Conservation (phyloP, 2,797 vertebrate species). For the Leptodactylus fallax region DNA sequence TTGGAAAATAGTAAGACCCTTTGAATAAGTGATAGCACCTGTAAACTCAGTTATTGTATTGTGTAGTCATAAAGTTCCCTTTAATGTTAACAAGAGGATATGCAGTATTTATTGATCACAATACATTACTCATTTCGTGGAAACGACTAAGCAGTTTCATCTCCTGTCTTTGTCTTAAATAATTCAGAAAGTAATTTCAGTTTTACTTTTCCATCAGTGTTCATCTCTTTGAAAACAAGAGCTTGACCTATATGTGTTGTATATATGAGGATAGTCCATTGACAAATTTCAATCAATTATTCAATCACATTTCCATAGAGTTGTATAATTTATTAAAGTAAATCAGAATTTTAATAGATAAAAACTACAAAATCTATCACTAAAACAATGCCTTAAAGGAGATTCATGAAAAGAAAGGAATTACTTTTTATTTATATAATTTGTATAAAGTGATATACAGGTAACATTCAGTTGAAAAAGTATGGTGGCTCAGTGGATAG, state of each 20-base stretch:
- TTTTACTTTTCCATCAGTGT: conserved; percentile 53
- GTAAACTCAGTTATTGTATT: conserved; percentile 65
- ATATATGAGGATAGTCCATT: conserved; percentile 44
- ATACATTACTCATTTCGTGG: conserved; percentile 55
- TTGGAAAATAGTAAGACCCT: conserved; percentile 65
- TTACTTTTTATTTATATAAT: neutral
- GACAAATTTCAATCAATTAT: conserved; percentile 56
- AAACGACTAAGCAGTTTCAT: conserved; percentile 65
- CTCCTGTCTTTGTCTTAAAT: conserved; percentile 67
- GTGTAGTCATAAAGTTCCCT: conserved; percentile 66
- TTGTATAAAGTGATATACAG: neutral
- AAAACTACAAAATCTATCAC: neutral
- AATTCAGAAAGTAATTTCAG: conserved; percentile 66
- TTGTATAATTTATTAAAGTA: conserved; percentile 33
- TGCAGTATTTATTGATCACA: conserved; percentile 66
- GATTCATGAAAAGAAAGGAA: neutral
- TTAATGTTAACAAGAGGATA: conserved; percentile 47
- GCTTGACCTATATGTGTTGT: conserved; percentile 42
- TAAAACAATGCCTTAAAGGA: neutral
- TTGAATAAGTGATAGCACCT: conserved; percentile 68
- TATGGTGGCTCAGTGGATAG: too few relatives aligned
- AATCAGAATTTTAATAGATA: neutral
- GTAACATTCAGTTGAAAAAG: neutral
- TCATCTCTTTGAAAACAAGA: conserved; percentile 44
- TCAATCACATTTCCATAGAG: conserved; percentile 31